phyloP scores from a whole-genome alignment of 1,140 invertebrate genomes.

The Drosophila yakuba region DNA sequence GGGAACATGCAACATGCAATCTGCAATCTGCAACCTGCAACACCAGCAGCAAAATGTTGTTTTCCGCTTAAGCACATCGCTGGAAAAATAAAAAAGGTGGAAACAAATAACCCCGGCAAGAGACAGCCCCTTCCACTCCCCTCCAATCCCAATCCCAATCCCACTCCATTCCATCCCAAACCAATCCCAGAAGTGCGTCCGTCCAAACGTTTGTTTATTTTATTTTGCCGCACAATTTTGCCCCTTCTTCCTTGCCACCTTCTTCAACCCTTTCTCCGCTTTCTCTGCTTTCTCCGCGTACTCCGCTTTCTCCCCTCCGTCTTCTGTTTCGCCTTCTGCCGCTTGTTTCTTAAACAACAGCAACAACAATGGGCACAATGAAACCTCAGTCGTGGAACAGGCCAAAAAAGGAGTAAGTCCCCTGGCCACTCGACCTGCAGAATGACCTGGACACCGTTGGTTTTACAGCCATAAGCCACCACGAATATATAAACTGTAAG shows the following conservation, averaged over 20 bases:
- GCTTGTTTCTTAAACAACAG: constrained; percentile 33
- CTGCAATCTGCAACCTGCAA: constrained; percentile 27
- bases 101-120: constrained; percentile 18
- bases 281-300: not conserved
- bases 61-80: constrained; percentile 81
- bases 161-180: constrained; percentile 2
- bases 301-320: not conserved
- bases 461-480: too few relatives aligned
- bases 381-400: constrained; percentile 44
- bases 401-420: not conserved
- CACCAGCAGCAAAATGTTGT: constrained; percentile 65
- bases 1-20: constrained; percentile 19
- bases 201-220: constrained; percentile 46
- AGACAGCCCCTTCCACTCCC: constrained; percentile 1
- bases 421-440: not conserved
- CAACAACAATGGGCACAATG: constrained; percentile 30
- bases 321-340: not conserved
- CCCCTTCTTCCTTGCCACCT: constrained; percentile 2
- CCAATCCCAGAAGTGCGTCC: constrained; percentile 53
- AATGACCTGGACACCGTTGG: not conserved
- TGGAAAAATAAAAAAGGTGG: constrained; percentile 1
- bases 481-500: not conserved
- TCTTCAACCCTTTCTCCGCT: not conserved
- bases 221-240: constrained; percentile 57
- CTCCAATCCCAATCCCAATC: not conserved